A percentile compares a stretch with the other conserved stretches of the same genome.
phyloP scores from a whole-genome alignment of 2,797 vertebrate genomes.

The Cyprinella venusta region DNA sequence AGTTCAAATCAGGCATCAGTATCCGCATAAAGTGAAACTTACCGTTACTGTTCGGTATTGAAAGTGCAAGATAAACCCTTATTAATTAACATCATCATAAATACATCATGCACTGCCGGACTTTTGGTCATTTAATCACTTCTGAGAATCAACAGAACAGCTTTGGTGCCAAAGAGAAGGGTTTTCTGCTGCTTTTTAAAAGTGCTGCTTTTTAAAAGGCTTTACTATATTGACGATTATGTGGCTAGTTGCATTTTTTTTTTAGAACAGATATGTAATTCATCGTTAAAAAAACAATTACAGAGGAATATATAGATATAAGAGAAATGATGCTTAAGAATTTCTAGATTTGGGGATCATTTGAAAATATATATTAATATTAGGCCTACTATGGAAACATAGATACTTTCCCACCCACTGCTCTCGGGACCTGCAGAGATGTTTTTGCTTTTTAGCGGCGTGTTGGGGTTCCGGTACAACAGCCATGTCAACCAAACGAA shows the following conservation, averaged over 20 bases:
- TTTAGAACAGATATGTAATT: too few relatives aligned
- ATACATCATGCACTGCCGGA: not conserved
- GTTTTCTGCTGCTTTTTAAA: not conserved
- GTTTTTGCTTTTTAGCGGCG: too few relatives aligned
- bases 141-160: not conserved
- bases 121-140: not conserved
- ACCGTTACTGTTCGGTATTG: rapidly evolving
- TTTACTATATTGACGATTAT: not conserved
- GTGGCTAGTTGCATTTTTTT: not conserved
- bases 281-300: not conserved
- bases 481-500: too few relatives aligned
- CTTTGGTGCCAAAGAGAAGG: not conserved
- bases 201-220: too few relatives aligned
- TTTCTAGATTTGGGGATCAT: not conserved
- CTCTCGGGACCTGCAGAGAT: too few relatives aligned
- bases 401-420: too few relatives aligned
- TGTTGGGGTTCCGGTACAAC: too few relatives aligned
- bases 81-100: not conserved
- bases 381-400: too few relatives aligned
- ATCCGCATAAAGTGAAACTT: not conserved
- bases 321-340: too few relatives aligned
- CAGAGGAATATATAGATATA: not conserved
- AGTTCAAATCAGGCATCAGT: not conserved
- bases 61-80: not conserved
- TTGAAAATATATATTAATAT: not conserved